Conservation (phyloP, 2,888 invertebrate species). For the Papilio elwesi region DNA sequence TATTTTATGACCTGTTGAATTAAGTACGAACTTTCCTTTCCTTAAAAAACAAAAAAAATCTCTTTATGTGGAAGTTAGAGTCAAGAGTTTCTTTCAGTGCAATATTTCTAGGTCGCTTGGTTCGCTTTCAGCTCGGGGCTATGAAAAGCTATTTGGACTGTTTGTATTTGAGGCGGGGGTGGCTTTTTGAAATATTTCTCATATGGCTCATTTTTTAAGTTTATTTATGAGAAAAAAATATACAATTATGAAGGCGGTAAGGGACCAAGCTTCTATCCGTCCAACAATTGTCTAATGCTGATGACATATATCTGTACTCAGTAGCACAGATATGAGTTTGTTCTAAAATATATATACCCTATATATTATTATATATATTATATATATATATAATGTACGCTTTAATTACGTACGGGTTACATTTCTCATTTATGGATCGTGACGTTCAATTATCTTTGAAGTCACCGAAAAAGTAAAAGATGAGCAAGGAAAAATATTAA, state of each 20-base stretch:
- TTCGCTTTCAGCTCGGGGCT: constrained; percentile 10
- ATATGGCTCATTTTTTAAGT: neutral
- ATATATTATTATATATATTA: no score
- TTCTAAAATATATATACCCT: no score
- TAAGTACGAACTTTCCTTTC: neutral
- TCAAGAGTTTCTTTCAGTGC: constrained; percentile 12
- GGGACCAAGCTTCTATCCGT: no score
- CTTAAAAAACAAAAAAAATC: neutral
- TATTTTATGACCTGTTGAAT: constrained; percentile 9
- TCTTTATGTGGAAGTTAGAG: neutral
- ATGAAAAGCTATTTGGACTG: constrained; percentile 23
- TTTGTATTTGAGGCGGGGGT: constrained; percentile 11
- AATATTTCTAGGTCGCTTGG: neutral
- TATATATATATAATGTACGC: no score
- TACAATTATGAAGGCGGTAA: no score
- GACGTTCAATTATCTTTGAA: no score
- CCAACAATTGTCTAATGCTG: no score
- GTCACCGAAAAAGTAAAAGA: no score
- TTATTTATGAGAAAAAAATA: neutral
- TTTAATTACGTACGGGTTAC: no score
- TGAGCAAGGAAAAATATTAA: neutral
- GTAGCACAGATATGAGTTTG: no score
- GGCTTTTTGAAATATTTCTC: neutral
- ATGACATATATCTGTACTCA: no score
- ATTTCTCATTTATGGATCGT: no score